phyloP scores from a whole-genome alignment of 1,140 invertebrate genomes.

The Eurosta solidaginis region DNA sequence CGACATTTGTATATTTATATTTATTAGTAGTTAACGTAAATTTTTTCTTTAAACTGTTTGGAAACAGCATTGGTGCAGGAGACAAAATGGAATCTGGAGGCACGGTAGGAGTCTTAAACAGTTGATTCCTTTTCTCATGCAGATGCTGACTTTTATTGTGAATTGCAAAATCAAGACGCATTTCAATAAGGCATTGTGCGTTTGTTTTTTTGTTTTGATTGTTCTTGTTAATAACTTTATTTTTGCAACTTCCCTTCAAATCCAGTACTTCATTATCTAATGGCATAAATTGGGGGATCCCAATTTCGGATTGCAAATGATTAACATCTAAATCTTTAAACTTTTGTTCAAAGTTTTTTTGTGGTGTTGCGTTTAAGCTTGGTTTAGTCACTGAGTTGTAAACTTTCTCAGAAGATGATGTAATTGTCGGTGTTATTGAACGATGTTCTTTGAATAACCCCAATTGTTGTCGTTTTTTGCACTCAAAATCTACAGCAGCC shows the following conservation, averaged over 20 bases:
- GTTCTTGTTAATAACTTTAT: slow-evolving; percentile 30
- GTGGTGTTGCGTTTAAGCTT: neutral
- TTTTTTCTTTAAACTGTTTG: neutral
- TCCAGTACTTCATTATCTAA: slow-evolving; percentile 25
- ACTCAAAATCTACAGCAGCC: neutral
- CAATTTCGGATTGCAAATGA: neutral
- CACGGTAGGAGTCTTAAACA: slow-evolving; percentile 34
- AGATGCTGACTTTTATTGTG: slow-evolving; percentile 24
- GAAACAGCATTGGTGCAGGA: neutral
- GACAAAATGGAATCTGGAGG: slow-evolving; percentile 1
- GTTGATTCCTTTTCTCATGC: slow-evolving; percentile 9
- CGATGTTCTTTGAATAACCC: neutral
- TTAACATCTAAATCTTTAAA: slow-evolving; percentile 31
- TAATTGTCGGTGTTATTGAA: slow-evolving; percentile 21
- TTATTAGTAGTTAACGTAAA: neutral
- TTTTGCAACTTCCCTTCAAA: slow-evolving; percentile 30
- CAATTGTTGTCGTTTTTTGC: neutral
- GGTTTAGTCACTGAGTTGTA: neutral
- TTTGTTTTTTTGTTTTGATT: neutral
- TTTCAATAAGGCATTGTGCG: slow-evolving; percentile 19
- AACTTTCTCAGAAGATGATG: slow-evolving; percentile 34
- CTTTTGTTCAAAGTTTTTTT: neutral
- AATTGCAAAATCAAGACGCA: slow-evolving; percentile 32
- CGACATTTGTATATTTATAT: no score
- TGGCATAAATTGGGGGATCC: neutral